Base-by-base conservation (phyloP, 1,140 invertebrate genomes). In the Brachionus sp. region DNA sequence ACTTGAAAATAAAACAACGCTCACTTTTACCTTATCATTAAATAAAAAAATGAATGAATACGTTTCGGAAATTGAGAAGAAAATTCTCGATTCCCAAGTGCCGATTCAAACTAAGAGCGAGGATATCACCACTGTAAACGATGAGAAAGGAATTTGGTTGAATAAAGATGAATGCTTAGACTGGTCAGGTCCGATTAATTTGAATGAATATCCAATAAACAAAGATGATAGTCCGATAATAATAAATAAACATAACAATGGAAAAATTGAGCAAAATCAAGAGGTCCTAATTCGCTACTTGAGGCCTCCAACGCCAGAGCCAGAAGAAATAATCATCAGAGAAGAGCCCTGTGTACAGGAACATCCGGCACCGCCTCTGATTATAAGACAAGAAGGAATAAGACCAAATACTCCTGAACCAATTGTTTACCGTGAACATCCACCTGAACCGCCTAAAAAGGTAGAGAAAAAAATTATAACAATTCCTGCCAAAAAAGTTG, bases 171-270 rank as follows among this genome's bases (percentile, higher is more conserved):
- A 80, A 80, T 29, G 25, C 37, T 9, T 42, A 0, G 16, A 66
- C 19, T 80, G 77, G 77, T 12, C 6, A 39, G 77, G 77, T 64
- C 33, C 77, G 7, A 35, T 80, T 12, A 16, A n/a, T 80, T 10
- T 80, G 5, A 57, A 66, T 44, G 77, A 80, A 33, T 83, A 83
- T 53, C 19, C 19, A 19, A 77, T 84, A 25, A 84, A 84, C 46
- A 9, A 57, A 53, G 83, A 84, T 50, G 12, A 50, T 5, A 23
- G 46, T 62, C 83, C 83, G 2, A n/a, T 77, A 53, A 1, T 84
- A 29, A 66, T 84, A n/a, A n/a, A 42, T 2, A 53, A 64, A 35
- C n/a, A 50, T 5, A 29, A 29, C 10, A 19, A 10, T 12, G 42
- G 23, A 46, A 35, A 35, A 13, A 25, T 75, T 5, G 19, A 75